Evolutionary conservation across 1,140 invertebrate species (phyloP).

Genomic region (Melanaphis sacchari): DNA sequence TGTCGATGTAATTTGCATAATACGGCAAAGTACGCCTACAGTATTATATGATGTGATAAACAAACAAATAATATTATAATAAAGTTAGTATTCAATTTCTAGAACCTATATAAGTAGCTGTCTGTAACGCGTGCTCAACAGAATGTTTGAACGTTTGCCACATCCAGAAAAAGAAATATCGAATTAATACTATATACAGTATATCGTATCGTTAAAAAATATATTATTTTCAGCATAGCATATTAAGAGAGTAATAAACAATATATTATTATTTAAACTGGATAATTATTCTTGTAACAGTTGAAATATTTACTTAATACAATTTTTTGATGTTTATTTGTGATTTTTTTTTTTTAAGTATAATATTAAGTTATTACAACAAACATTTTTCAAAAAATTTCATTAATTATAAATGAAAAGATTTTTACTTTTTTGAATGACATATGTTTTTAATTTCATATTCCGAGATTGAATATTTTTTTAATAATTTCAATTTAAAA

Average conservation of each 20-base stretch:
- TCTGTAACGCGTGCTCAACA: not conserved
- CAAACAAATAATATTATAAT: not conserved
- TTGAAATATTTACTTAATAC: not conserved
- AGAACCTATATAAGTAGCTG: not conserved
- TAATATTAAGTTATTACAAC: not conserved
- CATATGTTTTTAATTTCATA: not conserved
- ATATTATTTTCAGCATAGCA: not conserved
- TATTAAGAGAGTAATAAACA: not conserved
- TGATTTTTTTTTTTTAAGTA: not conserved
- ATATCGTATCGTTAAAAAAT: not conserved
- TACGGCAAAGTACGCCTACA: not conserved
- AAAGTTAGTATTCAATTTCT: not conserved
- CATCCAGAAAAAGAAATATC: not conserved
- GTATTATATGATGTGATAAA: not conserved
- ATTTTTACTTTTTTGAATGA: not conserved
- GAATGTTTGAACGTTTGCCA: slow-evolving; percentile 23
- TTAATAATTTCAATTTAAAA: not conserved
- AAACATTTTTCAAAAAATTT: not conserved
- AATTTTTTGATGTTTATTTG: not conserved
- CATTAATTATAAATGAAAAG: no score
- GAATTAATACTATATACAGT: not conserved
- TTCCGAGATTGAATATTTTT: not conserved
- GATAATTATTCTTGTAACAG: not conserved
- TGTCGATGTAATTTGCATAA: not conserved
- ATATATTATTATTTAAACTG: not conserved